Percentiles rank a stretch among this genome's conserved stretches.
Conservation (phyloP, 2,888 invertebrate species). For the Coenonympha arcania region DNA sequence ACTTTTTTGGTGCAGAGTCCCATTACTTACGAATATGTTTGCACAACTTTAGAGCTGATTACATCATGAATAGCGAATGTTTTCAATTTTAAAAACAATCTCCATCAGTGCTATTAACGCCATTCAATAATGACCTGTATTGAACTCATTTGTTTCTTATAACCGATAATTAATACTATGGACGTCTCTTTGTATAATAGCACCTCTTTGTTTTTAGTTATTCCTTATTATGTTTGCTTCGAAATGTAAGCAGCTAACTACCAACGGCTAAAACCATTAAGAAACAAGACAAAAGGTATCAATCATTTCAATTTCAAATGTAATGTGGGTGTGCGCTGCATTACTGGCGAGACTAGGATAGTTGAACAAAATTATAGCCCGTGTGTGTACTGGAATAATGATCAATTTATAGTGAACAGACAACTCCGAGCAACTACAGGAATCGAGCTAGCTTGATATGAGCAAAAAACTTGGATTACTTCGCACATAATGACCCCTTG, state of each 20-base stretch:
- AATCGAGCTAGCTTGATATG: constrained; percentile 15
- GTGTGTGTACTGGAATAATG: constrained; percentile 6
- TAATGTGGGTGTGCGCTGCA: neutral
- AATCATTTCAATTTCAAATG: constrained; percentile 8
- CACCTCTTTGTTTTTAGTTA: no score
- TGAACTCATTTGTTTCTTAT: no score
- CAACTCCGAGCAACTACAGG: constrained; percentile 16
- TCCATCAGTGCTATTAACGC: no score
- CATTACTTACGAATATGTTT: no score
- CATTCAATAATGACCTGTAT: no score
- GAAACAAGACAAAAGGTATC: constrained; percentile 2
- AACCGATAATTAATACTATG: no score
- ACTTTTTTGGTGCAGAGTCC: neutral
- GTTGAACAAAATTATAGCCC: neutral
- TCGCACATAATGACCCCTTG: constrained; percentile 56
- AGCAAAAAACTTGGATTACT: constrained; percentile 44
- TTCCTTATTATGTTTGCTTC: no score
- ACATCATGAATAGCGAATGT: no score
- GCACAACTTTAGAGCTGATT: no score
- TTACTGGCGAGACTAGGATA: neutral
- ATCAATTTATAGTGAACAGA: constrained; percentile 16
- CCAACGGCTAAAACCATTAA: neutral
- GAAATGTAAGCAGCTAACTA: neutral
- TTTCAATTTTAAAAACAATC: no score
- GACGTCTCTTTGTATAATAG: no score